Conservation (phyloP, 2,113 vertebrate genomes). For the Pollachius pollachius region DNA sequence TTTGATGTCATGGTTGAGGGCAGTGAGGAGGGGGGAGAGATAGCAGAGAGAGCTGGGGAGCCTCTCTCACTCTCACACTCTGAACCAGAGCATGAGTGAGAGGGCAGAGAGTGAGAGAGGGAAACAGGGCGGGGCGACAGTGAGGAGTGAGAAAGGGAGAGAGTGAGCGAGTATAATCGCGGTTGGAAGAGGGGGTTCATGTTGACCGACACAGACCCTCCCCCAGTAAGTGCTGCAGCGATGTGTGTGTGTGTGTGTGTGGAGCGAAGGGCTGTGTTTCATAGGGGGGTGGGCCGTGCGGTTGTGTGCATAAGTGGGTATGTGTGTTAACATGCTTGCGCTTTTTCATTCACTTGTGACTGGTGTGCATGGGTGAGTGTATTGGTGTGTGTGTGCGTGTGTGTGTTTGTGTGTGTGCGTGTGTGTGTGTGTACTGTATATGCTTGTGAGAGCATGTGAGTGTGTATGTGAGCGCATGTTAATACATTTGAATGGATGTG, state of each 20-base stretch:
- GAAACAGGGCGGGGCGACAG: constrained; percentile 25
- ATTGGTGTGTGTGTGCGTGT: too few relatives aligned
- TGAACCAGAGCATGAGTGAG: background rate
- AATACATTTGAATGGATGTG: background rate
- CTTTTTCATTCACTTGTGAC: too few relatives aligned
- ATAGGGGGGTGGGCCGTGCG: background rate
- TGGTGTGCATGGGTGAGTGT: background rate
- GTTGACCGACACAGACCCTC: constrained; percentile 47
- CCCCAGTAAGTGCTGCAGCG: constrained; percentile 64
- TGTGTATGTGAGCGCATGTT: background rate
- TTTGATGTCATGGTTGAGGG: too few relatives aligned
- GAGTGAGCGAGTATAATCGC: constrained; percentile 36
- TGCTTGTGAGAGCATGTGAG: constrained; percentile 6
- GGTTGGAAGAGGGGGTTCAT: constrained; percentile 47
- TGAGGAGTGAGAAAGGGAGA: too few relatives aligned
- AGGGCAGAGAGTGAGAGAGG: background rate
- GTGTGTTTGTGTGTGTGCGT: too few relatives aligned
- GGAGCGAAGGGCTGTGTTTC: background rate
- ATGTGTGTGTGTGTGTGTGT: constrained; percentile 36
- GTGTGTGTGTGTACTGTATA: too few relatives aligned
- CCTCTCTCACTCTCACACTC: too few relatives aligned
- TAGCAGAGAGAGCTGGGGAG: background rate
- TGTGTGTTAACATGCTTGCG: background rate
- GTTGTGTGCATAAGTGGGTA: background rate
- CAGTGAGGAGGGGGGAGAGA: background rate